phyloP scores from a whole-genome alignment of 2,797 vertebrate genomes.

The Sebastes nivosus region DNA sequence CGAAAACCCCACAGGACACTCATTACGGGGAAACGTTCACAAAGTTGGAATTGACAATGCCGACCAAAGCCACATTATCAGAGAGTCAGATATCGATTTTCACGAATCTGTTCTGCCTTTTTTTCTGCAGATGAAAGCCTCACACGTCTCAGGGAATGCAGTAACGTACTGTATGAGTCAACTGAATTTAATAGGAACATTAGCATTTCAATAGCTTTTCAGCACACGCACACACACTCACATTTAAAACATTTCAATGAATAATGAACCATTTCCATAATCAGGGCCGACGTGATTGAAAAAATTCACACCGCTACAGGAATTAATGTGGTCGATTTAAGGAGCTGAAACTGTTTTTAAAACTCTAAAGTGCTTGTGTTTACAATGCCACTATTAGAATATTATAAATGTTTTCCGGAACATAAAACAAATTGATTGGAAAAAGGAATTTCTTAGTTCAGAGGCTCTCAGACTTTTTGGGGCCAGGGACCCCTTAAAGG shows the following conservation, averaged over 20 bases:
- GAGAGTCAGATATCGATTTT: conserved; percentile 46
- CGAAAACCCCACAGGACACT: conserved; percentile 21
- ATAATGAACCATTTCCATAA: conserved; percentile 45
- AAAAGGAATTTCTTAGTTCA: background rate
- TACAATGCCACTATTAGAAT: background rate
- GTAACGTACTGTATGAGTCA: conserved; percentile 25
- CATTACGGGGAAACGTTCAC: conserved; percentile 19
- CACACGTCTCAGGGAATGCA: background rate
- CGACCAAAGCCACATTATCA: conserved; percentile 38
- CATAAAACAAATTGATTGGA: background rate
- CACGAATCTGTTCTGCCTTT: conserved; percentile 23
- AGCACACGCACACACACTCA: background rate
- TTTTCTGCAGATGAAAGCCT: conserved; percentile 53
- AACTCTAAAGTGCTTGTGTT: background rate
- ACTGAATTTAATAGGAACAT: conserved; percentile 54
- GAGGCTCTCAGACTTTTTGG: too few relatives aligned
- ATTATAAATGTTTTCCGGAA: background rate
- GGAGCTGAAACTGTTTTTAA: background rate
- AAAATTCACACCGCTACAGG: background rate
- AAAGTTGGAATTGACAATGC: conserved; percentile 25
- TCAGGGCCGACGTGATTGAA: conserved; percentile 21
- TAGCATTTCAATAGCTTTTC: conserved; percentile 63
- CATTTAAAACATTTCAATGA: conserved; percentile 22
- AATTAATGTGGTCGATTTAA: conserved; percentile 22
- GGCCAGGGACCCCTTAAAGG: too few relatives aligned